Conservation (phyloP, 2,797 vertebrate species). For the Dryobates pubescens region DNA sequence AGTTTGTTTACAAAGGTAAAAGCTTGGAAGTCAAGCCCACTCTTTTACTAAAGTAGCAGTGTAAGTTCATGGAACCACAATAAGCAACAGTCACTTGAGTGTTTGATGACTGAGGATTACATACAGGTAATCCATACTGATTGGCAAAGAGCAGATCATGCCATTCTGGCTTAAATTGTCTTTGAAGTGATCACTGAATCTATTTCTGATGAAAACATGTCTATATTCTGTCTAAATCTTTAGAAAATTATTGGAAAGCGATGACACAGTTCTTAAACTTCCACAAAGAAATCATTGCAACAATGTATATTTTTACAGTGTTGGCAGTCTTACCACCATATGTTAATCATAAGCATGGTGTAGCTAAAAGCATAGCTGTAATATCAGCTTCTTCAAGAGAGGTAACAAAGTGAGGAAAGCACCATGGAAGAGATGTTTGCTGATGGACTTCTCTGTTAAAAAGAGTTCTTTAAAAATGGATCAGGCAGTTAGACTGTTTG, state of each 20-base stretch:
- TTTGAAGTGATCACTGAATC: background rate
- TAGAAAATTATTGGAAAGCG: background rate
- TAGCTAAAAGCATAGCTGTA: background rate
- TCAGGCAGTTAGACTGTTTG: background rate
- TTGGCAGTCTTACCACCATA: background rate
- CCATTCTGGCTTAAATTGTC: background rate
- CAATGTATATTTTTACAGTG: background rate
- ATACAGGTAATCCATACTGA: rapidly evolving
- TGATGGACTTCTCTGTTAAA: background rate
- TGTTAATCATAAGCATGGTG: rapidly evolving
- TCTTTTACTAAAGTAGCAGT: background rate
- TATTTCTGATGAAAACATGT: background rate
- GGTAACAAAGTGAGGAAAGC: background rate
- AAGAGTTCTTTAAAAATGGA: background rate
- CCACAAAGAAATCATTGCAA: background rate
- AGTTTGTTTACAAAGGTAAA: background rate
- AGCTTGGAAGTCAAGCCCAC: background rate
- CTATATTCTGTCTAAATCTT: background rate
- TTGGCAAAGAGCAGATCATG: background rate
- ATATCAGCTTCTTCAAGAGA: background rate
- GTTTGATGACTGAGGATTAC: rapidly evolving
- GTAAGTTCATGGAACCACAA: background rate
- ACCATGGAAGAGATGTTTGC: background rate
- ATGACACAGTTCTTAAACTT: background rate
- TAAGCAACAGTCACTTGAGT: background rate